A percentile compares a stretch with the other conserved stretches of the same genome.
These are phyloP conservation scores for Dysmachus trigonus DNA, from an alignment of 2,888 invertebrate genomes.

Conservation along the genomic window DNA sequence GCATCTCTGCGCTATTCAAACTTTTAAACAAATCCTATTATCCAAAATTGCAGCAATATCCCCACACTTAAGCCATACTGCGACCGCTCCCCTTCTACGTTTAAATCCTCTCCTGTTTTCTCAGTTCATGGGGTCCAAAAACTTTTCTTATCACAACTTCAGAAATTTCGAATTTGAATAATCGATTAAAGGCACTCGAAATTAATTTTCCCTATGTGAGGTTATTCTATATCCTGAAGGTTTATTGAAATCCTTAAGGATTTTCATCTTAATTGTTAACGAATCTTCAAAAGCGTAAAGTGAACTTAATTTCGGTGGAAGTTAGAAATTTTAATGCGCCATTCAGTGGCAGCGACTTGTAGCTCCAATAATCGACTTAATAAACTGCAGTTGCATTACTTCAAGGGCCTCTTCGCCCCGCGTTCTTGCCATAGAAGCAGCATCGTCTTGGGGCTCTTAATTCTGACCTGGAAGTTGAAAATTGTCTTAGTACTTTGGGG, in stretches of 20 bases:
- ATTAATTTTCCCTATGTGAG: neutral
- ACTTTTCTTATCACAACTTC: neutral
- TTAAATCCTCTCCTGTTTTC: neutral
- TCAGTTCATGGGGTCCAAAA: neutral
- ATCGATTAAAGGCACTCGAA: neutral
- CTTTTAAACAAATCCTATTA: neutral
- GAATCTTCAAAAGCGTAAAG: neutral
- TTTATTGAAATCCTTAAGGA: neutral
- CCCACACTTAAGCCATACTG: neutral
- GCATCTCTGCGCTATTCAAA: neutral
- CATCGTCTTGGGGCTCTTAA: neutral
- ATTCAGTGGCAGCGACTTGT: slow-evolving; percentile 1
- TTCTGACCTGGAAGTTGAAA: neutral
- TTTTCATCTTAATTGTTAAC: neutral
- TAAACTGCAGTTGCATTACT: neutral
- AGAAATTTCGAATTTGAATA: neutral
- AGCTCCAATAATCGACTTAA: slow-evolving; percentile 2
- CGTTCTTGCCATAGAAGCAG: neutral
- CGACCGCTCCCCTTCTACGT: neutral
- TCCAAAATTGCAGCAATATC: neutral
- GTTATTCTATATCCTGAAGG: neutral
- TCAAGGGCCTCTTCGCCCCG: neutral
- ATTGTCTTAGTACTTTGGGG: neutral
- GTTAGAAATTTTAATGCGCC: neutral
- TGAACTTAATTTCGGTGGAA: neutral